Percentiles rank a stretch among this genome's conserved stretches.
phyloP scores from a whole-genome alignment of 2,888 invertebrate species.

The Orchestes rusci region DNA sequence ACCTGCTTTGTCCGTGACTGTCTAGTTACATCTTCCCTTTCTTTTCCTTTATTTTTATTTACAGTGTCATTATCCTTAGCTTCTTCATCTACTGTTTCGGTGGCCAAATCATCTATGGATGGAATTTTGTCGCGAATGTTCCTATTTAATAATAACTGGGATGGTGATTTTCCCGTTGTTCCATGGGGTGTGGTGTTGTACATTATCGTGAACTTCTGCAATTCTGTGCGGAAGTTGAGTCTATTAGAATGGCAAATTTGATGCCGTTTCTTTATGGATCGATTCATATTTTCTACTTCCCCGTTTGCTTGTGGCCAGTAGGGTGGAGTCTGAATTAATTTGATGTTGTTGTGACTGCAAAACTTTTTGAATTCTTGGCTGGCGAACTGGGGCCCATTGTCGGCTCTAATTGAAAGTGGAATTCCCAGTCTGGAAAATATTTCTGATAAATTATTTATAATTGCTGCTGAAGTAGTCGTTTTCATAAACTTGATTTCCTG shows the following conservation, averaged over 20 bases:
- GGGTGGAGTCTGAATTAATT: background rate
- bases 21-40: constrained; percentile 26
- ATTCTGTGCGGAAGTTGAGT: background rate
- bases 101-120: background rate
- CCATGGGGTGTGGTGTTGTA: background rate
- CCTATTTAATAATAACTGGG: background rate
- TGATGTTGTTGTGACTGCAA: background rate
- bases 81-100: constrained; percentile 22
- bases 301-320: background rate
- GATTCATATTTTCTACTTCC: background rate
- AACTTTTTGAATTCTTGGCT: background rate
- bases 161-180: background rate
- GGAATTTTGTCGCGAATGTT: background rate
- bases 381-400: background rate
- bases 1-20: constrained; percentile 17
- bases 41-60: constrained; percentile 28
- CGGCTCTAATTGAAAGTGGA: background rate
- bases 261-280: background rate
- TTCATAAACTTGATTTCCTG: constrained; percentile 10
- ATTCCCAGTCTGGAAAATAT: constrained; percentile 5
- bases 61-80: constrained; percentile 23
- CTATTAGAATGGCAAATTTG: background rate
- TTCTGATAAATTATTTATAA: constrained; percentile 4
- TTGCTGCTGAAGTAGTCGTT: background rate
- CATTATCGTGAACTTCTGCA: background rate